Base-by-base conservation (phyloP, 2,888 invertebrate genomes). In the Quadroppia sp. region DNA sequence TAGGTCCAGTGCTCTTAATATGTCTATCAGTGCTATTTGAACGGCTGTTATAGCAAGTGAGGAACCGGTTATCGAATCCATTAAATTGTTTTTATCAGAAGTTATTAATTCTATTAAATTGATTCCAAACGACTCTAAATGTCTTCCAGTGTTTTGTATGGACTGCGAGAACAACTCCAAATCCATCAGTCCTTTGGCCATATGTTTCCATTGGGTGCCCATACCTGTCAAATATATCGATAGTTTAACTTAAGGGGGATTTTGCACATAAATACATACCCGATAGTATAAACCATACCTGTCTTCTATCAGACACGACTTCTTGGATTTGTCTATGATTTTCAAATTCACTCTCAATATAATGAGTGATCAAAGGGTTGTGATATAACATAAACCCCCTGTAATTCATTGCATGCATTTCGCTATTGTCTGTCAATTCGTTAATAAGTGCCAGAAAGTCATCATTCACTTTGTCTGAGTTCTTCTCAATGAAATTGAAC, bases 51-150 rank as follows among this genome's bases (percentile, higher is more conserved):
- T 85, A 45, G 82, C 82, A 28, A 85, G 82, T 81, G 85, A 85
- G 59, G 76, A 56, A 4, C 87, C 96, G 96, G 97, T 84, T 98
- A 97, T 53, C 92, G 90, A 17, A 97, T 97, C 97, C 98, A 97
- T 75, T 97, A 56, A 6, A 17, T 36, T 4, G 48, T 90, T 89
- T 53, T 89, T 89, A 69, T 89, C 89, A 71, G 88, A 88, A 53
- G 89, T 87, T 20, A 97, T 83, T 75, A 94, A 84, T 76, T 90
- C 87, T 81, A 90, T 85, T n/a, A 98, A 86, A 82, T 95, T 90
- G 23, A 97, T 80, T 36, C 89, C 90, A 82, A 90, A 89, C 30
- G 90, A 88, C 77, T 88, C 86, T 45, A 99, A 85, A 17, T 89
- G 88, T 69, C 88, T 88, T 9, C 91, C 89, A 78, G 90, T 89